A percentile compares a stretch with the other conserved stretches of the same genome.
phyloP scores from a whole-genome alignment of 2,113 vertebrate genomes.

The Symphodus melops region DNA sequence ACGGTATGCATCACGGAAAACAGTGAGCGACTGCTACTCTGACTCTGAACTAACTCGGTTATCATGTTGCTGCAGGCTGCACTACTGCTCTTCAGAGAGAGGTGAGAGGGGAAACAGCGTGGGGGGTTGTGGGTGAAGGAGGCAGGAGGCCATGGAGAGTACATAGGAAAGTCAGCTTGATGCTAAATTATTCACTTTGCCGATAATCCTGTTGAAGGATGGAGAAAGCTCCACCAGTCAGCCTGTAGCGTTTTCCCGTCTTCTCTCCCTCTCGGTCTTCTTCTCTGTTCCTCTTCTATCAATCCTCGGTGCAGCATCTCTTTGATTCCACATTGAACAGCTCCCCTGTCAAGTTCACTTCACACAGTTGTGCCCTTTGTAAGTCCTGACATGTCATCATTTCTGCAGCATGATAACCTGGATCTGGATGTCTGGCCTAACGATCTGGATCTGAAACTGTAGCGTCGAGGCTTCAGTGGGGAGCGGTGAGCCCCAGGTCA shows the following conservation, averaged over 20 bases:
- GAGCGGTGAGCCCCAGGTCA: constrained; percentile 12
- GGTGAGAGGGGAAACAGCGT: not conserved
- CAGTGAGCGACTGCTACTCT: constrained; percentile 23
- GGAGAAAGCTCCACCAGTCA: constrained; percentile 13
- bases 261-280: not conserved
- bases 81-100: constrained; percentile 30
- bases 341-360: constrained; percentile 3
- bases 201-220: constrained; percentile 24
- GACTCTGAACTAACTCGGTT: constrained; percentile 43
- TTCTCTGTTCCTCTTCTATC: not conserved
- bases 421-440: not conserved
- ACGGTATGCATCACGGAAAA: constrained; percentile 20
- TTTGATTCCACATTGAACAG: constrained; percentile 29
- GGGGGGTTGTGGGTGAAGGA: not conserved
- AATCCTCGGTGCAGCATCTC: not conserved
- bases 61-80: constrained; percentile 32
- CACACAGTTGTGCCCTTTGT: not conserved
- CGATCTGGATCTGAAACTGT: constrained; percentile 22
- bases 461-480: not conserved
- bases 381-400: not conserved
- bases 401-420: not conserved
- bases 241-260: not conserved
- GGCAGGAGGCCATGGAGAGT: constrained; percentile 10
- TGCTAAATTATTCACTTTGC: constrained; percentile 46
- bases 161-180: not conserved